Evolutionary conservation across 2,113 vertebrate species (phyloP), one percentile per base, ranked within the genome.

Genomic region (Syngnathus floridae): DNA sequence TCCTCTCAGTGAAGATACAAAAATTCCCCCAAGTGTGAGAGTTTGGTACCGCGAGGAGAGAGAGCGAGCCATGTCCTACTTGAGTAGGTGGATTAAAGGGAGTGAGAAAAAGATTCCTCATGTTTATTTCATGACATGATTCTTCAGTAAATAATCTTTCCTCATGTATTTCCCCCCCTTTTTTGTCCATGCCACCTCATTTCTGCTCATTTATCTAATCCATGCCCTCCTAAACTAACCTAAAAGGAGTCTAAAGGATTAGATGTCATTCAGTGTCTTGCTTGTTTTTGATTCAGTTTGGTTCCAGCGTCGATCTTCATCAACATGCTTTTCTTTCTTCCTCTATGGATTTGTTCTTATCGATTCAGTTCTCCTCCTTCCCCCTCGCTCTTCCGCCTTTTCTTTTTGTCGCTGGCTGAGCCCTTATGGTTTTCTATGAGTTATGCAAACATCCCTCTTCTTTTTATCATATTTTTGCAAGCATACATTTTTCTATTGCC

Each of bases 11-110:
- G 31, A 67, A 59, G 43, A 49, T 38, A 43, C 55, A 65, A 41
- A 72, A 67, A 73, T 62, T 55, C 38, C 55, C 72, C 63, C 67
- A 66, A 74, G 62, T 38, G 59, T 41, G 13, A 64, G 55, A 46
- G 59, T 46, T 9, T 13, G 41, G 7, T 16, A 36, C 5, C 35
- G 56, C 10, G 17, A 31, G 60, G 17, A 26, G 52, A 36, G 65
- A 64, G 63, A 13, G 26, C 26, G 66, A 72, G 67, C 57, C 68
- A 68, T 80, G 80, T 80, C 78, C 72, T 74, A 77, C 67, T 79
- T 78, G 77, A 86, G 77, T 80, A 76, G 86, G 77, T 86, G 82
- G 83, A 87, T 88, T 86, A 83, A 72, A 69, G 64, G 70, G 69
- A 71, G 73, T 72, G 71, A 81, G 70, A 80, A 71, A 66, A 79